Evolutionary conservation across 2,797 vertebrate genomes (phyloP).

Genomic region (Rhinophrynus dorsalis): DNA sequence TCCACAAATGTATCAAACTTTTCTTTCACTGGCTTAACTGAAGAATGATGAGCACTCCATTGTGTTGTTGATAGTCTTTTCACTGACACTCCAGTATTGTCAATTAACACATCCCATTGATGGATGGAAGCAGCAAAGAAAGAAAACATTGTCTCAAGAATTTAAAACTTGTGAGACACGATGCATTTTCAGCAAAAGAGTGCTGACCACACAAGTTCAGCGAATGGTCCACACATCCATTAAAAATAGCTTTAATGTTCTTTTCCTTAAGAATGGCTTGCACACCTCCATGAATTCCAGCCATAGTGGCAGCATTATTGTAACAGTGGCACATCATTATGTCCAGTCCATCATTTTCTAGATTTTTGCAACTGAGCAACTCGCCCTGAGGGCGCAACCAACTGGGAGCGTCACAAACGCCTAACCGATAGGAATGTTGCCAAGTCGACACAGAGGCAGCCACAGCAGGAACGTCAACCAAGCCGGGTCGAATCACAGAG

Average conservation of each 20-base stretch:
- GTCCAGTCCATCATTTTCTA: no score
- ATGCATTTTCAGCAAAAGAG: conserved; percentile 7
- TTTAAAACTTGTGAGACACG: not conserved
- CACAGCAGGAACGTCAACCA: no score
- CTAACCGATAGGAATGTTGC: no score
- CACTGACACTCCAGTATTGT: no score
- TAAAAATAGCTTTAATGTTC: not conserved
- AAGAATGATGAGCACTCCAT: conserved; percentile 3
- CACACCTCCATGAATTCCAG: not conserved
- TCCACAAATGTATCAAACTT: not conserved
- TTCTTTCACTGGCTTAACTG: not conserved
- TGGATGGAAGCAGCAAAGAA: no score
- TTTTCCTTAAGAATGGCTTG: conserved; percentile 8
- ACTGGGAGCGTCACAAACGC: no score
- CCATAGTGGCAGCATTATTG: not conserved
- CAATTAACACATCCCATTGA: not conserved
- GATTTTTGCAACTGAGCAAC: no score
- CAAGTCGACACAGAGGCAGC: no score
- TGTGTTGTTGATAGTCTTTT: no score
- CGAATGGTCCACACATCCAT: no score
- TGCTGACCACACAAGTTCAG: conserved; percentile 7
- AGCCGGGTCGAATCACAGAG: no score
- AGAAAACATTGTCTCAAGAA: not conserved
- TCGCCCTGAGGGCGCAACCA: no score
- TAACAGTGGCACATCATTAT: not conserved